A percentile compares a stretch with the other conserved stretches of the same genome.
phyloP scores from a whole-genome alignment of 2,888 invertebrate genomes.

The Zelleria hepariella region DNA sequence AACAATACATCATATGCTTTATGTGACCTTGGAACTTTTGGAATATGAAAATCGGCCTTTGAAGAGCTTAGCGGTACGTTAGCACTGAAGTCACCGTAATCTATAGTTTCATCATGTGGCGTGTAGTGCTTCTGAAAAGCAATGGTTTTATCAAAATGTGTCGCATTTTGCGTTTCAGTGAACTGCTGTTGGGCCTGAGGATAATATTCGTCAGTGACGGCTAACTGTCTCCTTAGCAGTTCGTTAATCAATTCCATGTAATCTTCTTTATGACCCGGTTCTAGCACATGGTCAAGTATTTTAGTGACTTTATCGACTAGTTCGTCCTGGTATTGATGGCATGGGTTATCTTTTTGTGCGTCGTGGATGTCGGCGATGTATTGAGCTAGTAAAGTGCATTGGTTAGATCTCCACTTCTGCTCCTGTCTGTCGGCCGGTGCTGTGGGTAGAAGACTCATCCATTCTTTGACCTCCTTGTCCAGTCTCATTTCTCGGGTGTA shows the following conservation, averaged over 20 bases:
- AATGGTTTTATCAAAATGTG: background rate
- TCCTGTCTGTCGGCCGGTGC: background rate
- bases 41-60: background rate
- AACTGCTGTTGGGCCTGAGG: background rate
- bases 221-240: background rate
- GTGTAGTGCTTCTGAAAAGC: background rate
- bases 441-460: conserved; percentile 20
- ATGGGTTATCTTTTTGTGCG: background rate
- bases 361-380: background rate
- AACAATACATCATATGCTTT: background rate
- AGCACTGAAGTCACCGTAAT: background rate
- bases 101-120: background rate
- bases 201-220: background rate
- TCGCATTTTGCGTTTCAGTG: background rate
- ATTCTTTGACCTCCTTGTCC: conserved; percentile 40
- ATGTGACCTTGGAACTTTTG: background rate
- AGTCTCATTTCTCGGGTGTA: conserved; percentile 32
- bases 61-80: background rate
- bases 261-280: background rate
- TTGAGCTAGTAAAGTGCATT: background rate
- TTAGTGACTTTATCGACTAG: background rate
- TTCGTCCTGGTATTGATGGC: background rate
- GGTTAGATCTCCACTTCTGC: background rate
- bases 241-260: background rate
- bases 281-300: background rate